Base-by-base conservation (phyloP, 2,888 invertebrate genomes). In the Malthinus seriepunctatus region DNA sequence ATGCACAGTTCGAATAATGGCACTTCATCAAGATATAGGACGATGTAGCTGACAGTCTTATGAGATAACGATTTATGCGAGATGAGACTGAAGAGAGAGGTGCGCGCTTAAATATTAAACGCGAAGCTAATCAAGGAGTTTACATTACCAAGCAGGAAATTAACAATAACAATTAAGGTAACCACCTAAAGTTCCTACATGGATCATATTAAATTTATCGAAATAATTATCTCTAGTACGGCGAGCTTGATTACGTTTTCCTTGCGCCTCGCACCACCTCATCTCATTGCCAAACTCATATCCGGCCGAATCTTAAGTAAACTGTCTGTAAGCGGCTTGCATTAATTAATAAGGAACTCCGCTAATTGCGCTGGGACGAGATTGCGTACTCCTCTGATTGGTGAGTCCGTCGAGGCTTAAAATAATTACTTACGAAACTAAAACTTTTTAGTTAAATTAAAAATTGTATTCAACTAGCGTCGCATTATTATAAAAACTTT, bases 301-400 rank as follows among this genome's bases (percentile, higher is more conserved):
- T 74, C 75, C 75, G 74, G 73, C 69, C 73, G 68, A 74, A 75
- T 76, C 76, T 76, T 76, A 74, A 75, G 75, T 75, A 76, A 76
- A 76, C 76, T 76, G 76, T 76, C 76, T 75, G 74, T 75, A 76
- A 76, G 77, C 76, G 76, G 76, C 75, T 76, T 73, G 74, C 76
- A 76, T 78, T 78, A 78, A 78, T 78, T 78, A 78, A 78, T 78
- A 78, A 78, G 78, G 76, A 78, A 76, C 76, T 76, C 71, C 72
- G 76, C 78, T 78, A 78, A 78, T 78, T 78, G 78, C 77, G 64
- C 76, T 69, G 74, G 76, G 73, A 75, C 73, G 73, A 72, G 71
- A 68, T 69, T 70, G 70, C 71, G 69, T 69, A 67, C 69, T 61
- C 65, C 63, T 66, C 69, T 72, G 73, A 73, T 73, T 72, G 74